These are phyloP conservation scores for Gonocerus acuteangulatus DNA, from an alignment of 2,888 invertebrate genomes.

Conservation along the genomic window DNA sequence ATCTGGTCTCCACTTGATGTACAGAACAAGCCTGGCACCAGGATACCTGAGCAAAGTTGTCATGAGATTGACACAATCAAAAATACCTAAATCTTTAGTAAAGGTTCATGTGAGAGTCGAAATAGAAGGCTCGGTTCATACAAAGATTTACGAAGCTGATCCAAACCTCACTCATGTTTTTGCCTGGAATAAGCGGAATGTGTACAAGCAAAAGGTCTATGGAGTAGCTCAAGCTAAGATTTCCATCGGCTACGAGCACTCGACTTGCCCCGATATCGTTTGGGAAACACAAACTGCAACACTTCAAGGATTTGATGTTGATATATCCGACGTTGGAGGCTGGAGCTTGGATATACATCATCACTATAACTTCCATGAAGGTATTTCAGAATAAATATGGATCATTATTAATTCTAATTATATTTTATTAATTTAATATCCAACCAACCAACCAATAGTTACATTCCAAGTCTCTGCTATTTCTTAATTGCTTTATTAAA, in stretches of 20 bases:
- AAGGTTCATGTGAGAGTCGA: conserved; percentile 87
- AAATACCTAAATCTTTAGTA: conserved; percentile 70
- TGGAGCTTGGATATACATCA: conserved; percentile 98
- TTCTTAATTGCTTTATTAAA: no score
- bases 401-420: neutral
- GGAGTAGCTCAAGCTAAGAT: conserved; percentile 81
- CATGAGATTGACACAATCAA: conserved; percentile 73
- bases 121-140: conserved; percentile 86
- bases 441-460: no score
- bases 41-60: conserved; percentile 91
- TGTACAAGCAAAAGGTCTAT: conserved; percentile 92
- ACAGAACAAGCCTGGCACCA: conserved; percentile 89
- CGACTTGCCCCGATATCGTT: conserved; percentile 73
- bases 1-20: conserved; percentile 85
- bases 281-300: conserved; percentile 95
- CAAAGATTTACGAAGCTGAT: conserved; percentile 91
- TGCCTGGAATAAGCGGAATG: conserved; percentile 96
- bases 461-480: no score
- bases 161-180: conserved; percentile 91
- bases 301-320: conserved; percentile 90
- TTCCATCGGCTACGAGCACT: conserved; percentile 90
- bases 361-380: conserved; percentile 97
- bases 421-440: no score
- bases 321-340: conserved; percentile 92
- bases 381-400: conserved; percentile 41